phyloP scores from a whole-genome alignment of 1,140 invertebrate genomes.

The Drosophila lacertosa region DNA sequence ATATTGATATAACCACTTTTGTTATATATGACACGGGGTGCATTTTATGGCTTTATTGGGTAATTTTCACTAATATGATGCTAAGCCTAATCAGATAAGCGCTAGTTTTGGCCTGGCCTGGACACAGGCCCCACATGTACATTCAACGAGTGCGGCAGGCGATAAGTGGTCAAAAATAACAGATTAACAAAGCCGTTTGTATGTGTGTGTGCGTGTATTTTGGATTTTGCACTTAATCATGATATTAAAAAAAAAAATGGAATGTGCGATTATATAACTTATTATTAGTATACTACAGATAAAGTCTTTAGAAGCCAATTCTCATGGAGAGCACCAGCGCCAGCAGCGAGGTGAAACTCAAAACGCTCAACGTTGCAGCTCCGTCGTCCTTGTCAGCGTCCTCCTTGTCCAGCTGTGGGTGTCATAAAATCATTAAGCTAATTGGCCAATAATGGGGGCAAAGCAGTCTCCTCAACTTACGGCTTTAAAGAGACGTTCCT shows the following conservation, averaged over 20 bases:
- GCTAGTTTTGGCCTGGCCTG: not conserved
- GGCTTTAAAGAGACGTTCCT: constrained; percentile 50
- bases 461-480: constrained; percentile 42
- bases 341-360: constrained; percentile 53
- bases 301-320: constrained; percentile 36
- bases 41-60: constrained; percentile 39
- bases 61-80: constrained; percentile 51
- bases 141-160: not conserved
- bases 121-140: constrained; percentile 24
- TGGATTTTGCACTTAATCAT: constrained; percentile 57
- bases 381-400: constrained; percentile 34
- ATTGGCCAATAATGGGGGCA: not conserved
- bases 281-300: constrained; percentile 22
- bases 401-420: constrained; percentile 61
- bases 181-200: constrained; percentile 45
- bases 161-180: constrained; percentile 33
- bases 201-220: constrained; percentile 43
- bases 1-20: constrained; percentile 2
- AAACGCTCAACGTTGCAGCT: constrained; percentile 41
- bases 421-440: not conserved
- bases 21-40: constrained; percentile 6
- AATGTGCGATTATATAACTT: constrained; percentile 65
- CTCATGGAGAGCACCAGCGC: constrained; percentile 48
- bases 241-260: constrained; percentile 29
- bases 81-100: constrained; percentile 44